Base-by-base conservation (phyloP, 92 coral and sea anemone genomes). In the Hydrozoanthus gracilis region DNA sequence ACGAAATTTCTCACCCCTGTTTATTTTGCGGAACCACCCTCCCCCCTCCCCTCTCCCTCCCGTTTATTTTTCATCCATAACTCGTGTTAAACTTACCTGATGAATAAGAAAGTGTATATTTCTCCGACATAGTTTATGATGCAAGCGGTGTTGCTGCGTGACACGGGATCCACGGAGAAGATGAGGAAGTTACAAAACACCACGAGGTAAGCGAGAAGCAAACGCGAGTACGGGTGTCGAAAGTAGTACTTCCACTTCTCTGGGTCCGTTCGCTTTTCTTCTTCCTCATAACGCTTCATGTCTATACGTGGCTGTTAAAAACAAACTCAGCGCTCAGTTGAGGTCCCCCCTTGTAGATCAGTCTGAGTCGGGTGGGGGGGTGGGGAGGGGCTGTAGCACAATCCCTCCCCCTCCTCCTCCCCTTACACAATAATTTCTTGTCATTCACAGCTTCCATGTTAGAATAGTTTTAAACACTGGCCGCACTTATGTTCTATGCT, bases 81-180 rank as follows among this genome's bases (percentile, higher is more conserved):
- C 27, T 11, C 12, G n/a, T 12, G 8, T 65, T 9, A 8, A 44
- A 14, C 88, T 56, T 49, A 92, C 98, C 93, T 93, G 79, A 86
- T 71, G 66, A 90, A 94, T 39, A 94, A 16, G 45, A 94, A 86
- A 0, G 98, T 92, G 91, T 94, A 94, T 7, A 92, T 89, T 51
- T 94, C 98, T 5, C 98, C 98, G 4, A 92, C 91, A 70, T 92
- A 92, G 88, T 88, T 88, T 12, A 94, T 94, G 51, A 91, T 64
- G 65, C 98, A 94, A 15, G 95, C 94, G 27, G 91, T 86, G 79
- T 93, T 87, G 86, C 99, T 96, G 92, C 93, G 99, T 5, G 99
- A 96, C 44, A 96, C 99, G 15, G 99, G 99, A 18, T 96, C 99
- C 82, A 92, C 96, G 8, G 98, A 95, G 82, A 96, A 96, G 84